Evolutionary conservation across 2,113 vertebrate species (phyloP).

Genomic region (Cepphus grylle): DNA sequence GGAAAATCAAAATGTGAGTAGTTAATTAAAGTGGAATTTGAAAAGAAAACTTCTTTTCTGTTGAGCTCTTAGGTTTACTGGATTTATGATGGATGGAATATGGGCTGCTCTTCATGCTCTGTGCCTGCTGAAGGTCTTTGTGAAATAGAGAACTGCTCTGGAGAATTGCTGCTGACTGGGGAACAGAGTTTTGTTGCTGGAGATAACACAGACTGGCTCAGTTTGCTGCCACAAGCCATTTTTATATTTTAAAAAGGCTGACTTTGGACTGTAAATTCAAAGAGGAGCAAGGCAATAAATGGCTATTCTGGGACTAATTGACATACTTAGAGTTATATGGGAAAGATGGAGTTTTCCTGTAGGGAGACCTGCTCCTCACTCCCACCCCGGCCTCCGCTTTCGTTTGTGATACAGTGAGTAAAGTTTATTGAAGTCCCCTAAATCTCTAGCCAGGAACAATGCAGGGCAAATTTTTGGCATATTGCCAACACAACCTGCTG

Average conservation of each 20-base stretch:
- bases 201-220: background rate
- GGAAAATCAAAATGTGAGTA: background rate
- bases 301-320: background rate
- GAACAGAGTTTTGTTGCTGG: background rate
- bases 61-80: background rate
- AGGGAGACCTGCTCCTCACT: background rate
- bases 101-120: background rate
- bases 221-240: background rate
- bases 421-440: background rate
- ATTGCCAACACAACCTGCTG: background rate
- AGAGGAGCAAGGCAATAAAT: background rate
- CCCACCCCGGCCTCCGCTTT: fast-evolving
- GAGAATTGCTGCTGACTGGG: background rate
- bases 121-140: background rate
- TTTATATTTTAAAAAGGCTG: background rate
- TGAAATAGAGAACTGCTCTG: background rate
- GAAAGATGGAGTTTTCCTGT: background rate
- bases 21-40: background rate
- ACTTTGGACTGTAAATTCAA: background rate
- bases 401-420: background rate
- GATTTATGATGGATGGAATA: background rate
- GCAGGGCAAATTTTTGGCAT: background rate
- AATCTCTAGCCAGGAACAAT: background rate
- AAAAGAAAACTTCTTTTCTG: background rate
- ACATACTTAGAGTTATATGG: background rate